Base-by-base conservation (phyloP, 64 coral and sea anemone genomes). In the Astreopora myriophthalma region DNA sequence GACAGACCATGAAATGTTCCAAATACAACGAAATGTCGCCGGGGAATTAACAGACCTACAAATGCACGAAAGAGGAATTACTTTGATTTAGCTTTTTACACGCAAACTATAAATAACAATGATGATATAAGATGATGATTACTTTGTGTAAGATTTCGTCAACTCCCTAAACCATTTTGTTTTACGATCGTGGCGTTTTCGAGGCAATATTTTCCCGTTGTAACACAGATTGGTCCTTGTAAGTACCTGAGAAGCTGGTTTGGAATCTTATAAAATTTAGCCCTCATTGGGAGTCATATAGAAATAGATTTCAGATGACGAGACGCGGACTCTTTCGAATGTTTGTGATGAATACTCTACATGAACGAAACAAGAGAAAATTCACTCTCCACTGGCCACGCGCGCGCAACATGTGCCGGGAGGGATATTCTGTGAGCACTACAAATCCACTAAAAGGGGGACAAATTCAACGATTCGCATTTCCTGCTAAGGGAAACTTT, bases 381-480 rank as follows among this genome's bases (percentile, higher is more conserved):
- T 26, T 76, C n/a, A 31, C 9, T 35, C 17, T 12, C 23, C n/a
- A 78, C 33, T 83, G 34, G 55, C 52, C 79, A 83, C 79, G 79
- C 79, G 79, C 79, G 79, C 79, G 79, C 57, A 83, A 83, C 79
- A 83, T 83, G 79, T 65, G 57, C 32, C 79, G 33, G 60, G 30
- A 38, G 55, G 35, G 27, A 63, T 83, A 80, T 81, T 83, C 79
- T 34, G 61, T 34, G 42, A 64, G 29, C 28, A 37, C 33, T 19
- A 57, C 31, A 57, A 83, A 64, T 83, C 28, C 79, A 34, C 57
- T 2, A 65, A 5, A 36, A 27, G 24, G 22, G n/a, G 64, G 14
- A 3, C 2, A 14, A 22, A 37, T 20, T 63, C 11, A 11, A 37
- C 14, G 6, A n/a, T 25, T 65, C 23, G 4, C 10, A n/a, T 7